Base-by-base conservation (phyloP, 92 coral and sea anemone species). In the Porites cylindrica region DNA sequence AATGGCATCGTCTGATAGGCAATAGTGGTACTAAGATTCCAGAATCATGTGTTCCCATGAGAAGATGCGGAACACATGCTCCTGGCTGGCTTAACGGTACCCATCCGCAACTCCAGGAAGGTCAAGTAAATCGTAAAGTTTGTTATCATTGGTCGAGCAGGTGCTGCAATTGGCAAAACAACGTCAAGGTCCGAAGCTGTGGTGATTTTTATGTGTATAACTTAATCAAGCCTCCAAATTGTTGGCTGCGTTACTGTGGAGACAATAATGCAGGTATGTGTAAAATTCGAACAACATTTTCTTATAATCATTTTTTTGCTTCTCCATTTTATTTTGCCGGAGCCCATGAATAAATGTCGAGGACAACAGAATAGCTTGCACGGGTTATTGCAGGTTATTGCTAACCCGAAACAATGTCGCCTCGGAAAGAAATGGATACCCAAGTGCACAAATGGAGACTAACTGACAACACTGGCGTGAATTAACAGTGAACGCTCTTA, bases 141-240 rank as follows among this genome's bases (percentile, higher is more conserved):
- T 75, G 79, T 23, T 75, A 75, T 58, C 79, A 58, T 43, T 75
- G 79, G 79, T 8, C 43, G 2, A 54, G 18, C 64, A 54, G 20
- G 7, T 75, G 79, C 43, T 75, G 79, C 10, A 19, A 53, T 7
- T 75, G 62, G 63, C 9, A 53, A 1, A 75, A 75, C 43, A 11
- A 51, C 13, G 20, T 75, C 19, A 75, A 53, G 52, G 43, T 75
- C 6, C 23, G 32, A 51, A 75, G 52, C 63, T 75, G 79, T 12
- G 76, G 76, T 50, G 21, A 11, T 16, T 71, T 24, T 50, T 71
- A 8, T 9, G 76, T 71, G 16, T 71, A 71, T 54, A 24, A 71
- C 56, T 32, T 71, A 32, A 21, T 0, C 7, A 71, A 38, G 21
- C 50, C 76, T 3, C 76, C 76, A 2, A 24, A 7, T 3, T 71